Base-by-base conservation (phyloP, 2,888 invertebrate genomes). In the Drosophila villosipedis region DNA sequence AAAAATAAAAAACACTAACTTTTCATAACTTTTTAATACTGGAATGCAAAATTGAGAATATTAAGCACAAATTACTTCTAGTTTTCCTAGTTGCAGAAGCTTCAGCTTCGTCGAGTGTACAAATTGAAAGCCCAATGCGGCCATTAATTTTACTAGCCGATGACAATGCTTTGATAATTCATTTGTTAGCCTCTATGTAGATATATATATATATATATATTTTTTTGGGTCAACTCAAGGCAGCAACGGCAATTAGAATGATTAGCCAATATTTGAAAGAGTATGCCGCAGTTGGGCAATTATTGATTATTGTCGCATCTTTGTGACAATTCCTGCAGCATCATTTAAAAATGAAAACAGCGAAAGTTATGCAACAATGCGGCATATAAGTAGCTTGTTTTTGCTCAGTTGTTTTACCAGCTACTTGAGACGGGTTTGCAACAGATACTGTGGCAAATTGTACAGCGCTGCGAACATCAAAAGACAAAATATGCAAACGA, bases 111-210 rank as follows among this genome's bases (percentile, higher is more conserved):
- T 19, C 3, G 14, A 39, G 39, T 54, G 58, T 64, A 69, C 70
- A 77, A 84, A 86, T 82, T 71, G 54, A 78, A 85, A 80, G 64
- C 68, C 63, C 75, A 83, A 58, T 53, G 72, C 64, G 78, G 83
- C 68, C 63, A 84, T 73, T 49, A 31, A 37, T 68, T 71, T 59
- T 60, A 47, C 68, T 31, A 37, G 57, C 49, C 61, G 83, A 84
- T 84, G 83, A 87, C 88, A 87, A 73, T 73, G 75, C 69, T 83
- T 69, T 80, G 90, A 80, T 89, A 86, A 86, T 57, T 69, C 58
- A 82, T 67, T 74, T 72, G 73, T 9, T 68, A 54, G 47, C 57
- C 16, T 22, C 41, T 12, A 22, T 14, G 3, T 43, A 14, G 2
- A 43, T 22, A 22, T 22, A 43, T 22, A 47, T 22, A 22, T 22